phyloP scores from a whole-genome alignment of 1,140 invertebrate genomes.

The Trichonephila clavata region DNA sequence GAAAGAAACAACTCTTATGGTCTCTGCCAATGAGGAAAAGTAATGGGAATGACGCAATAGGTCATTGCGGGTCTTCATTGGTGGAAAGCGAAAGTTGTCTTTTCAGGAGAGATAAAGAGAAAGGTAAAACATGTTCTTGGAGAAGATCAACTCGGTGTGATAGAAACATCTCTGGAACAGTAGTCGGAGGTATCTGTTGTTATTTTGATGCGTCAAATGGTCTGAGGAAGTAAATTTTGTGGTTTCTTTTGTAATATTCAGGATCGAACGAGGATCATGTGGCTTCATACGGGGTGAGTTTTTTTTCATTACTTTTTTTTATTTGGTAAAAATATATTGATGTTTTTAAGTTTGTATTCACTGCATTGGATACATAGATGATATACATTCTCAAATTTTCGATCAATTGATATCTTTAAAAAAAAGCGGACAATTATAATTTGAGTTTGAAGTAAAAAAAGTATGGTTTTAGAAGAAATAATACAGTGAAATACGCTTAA shows the following conservation, averaged over 20 bases:
- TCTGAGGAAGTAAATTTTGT: background rate
- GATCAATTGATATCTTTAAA: too few relatives aligned
- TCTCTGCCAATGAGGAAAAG: constrained; percentile 7
- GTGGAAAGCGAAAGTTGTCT: constrained; percentile 7
- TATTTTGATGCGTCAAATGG: background rate
- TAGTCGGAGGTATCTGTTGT: background rate
- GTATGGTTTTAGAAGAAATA: too few relatives aligned
- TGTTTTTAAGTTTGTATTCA: background rate
- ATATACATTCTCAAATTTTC: too few relatives aligned
- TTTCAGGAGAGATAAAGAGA: background rate
- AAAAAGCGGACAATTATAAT: too few relatives aligned
- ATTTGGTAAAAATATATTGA: too few relatives aligned
- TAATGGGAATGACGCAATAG: constrained; percentile 3
- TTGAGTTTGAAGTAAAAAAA: too few relatives aligned
- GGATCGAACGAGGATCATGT: background rate
- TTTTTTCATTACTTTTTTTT: background rate
- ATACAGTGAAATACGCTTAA: too few relatives aligned
- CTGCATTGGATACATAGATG: too few relatives aligned
- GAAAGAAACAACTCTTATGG: background rate
- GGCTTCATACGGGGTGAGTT: background rate
- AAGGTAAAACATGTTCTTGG: background rate
- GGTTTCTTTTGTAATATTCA: background rate
- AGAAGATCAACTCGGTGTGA: background rate
- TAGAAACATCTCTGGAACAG: background rate
- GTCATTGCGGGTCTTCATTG: background rate